Conservation (phyloP, 2,113 vertebrate genomes). For the Rhinoderma darwinii region DNA sequence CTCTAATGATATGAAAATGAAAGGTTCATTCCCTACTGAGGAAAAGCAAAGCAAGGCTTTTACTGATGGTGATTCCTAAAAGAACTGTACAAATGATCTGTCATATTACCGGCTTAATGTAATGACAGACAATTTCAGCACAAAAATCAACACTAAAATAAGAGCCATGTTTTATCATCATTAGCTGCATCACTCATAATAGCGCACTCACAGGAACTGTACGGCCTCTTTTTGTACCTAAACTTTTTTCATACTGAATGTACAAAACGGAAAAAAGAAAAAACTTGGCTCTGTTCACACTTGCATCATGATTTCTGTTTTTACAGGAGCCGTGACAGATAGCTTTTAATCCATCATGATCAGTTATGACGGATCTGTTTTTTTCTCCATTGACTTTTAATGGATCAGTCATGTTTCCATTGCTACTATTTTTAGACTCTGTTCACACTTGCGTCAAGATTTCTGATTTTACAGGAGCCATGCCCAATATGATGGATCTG, state of each 20-base stretch:
- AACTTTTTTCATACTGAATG: not conserved
- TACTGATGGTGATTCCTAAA: constrained; percentile 1
- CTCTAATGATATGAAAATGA: constrained; percentile 20
- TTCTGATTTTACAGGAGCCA: too few relatives aligned
- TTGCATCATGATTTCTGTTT: too few relatives aligned
- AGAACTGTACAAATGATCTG: constrained; percentile 35
- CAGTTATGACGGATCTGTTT: too few relatives aligned
- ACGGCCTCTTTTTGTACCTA: not conserved
- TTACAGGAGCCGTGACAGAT: too few relatives aligned
- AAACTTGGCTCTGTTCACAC: too few relatives aligned
- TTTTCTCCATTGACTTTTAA: too few relatives aligned
- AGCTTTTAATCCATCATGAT: too few relatives aligned
- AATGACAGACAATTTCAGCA: constrained; percentile 29
- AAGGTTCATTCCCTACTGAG: not conserved
- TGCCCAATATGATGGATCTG: too few relatives aligned
- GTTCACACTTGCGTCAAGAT: too few relatives aligned
- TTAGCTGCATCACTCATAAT: not conserved
- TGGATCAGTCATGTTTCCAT: too few relatives aligned
- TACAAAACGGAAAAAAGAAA: too few relatives aligned
- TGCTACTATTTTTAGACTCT: too few relatives aligned
- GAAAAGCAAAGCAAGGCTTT: not conserved
- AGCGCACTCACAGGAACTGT: not conserved
- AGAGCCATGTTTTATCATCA: constrained; percentile 6
- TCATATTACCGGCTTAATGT: constrained; percentile 32
- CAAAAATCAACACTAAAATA: constrained; percentile 31